phyloP scores from a whole-genome alignment of 2,113 vertebrate genomes.

The Mormoops blainvillei region DNA sequence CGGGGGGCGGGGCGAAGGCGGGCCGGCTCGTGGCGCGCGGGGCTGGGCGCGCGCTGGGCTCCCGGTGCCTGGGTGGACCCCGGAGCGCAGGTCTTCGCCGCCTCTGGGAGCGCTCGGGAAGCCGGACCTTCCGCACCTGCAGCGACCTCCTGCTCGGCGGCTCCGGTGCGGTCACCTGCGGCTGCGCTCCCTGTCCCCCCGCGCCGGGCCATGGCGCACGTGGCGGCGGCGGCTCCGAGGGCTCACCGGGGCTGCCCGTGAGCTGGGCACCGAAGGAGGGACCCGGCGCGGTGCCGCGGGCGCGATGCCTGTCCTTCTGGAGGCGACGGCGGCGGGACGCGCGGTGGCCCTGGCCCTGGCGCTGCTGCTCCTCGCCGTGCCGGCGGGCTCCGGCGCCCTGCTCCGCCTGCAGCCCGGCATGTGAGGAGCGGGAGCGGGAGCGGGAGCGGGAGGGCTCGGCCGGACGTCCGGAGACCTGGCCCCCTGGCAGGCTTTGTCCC shows the following conservation, averaged over 20 bases:
- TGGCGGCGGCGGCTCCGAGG: background rate
- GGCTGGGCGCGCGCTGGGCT: background rate
- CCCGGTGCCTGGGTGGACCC: background rate
- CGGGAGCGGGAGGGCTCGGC: background rate
- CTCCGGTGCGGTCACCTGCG: background rate
- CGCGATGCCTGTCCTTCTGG: background rate
- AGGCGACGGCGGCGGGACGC: background rate
- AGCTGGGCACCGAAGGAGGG: background rate
- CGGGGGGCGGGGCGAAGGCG: background rate
- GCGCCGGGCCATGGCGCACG: background rate
- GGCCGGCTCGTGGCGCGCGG: rapidly evolving
- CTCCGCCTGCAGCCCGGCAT: conserved; percentile 82
- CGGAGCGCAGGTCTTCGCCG: background rate
- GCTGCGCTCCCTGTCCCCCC: background rate
- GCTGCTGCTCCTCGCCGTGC: background rate
- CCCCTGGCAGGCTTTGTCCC: background rate
- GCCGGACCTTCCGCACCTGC: background rate
- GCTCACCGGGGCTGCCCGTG: background rate
- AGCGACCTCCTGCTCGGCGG: background rate
- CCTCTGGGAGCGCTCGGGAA: background rate
- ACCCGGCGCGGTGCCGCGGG: background rate
- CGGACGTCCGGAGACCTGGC: background rate
- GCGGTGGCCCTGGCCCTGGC: conserved; percentile 18
- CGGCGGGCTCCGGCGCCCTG: background rate
- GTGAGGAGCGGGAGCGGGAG: conserved; percentile 82